Percentiles rank a stretch among this genome's conserved stretches.
Conservation (phyloP, 2,888 invertebrate genomes). For the Isoperla grammatica region DNA sequence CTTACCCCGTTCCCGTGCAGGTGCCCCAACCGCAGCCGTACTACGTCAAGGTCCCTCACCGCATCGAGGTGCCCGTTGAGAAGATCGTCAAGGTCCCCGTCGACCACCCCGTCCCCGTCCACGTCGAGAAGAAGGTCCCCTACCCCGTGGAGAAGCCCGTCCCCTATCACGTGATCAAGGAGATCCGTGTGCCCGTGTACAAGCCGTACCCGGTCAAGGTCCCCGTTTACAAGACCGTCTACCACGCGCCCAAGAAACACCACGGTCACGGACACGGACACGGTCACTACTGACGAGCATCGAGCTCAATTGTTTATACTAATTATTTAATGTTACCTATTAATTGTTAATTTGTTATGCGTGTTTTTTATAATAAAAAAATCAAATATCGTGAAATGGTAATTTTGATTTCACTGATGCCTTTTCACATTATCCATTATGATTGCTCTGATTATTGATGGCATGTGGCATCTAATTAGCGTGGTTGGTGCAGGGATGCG, state of each 20-base stretch:
- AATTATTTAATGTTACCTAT: background rate
- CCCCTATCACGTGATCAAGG: conserved; percentile 27
- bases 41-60: conserved; percentile 26
- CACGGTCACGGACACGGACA: conserved; percentile 17
- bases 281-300: background rate
- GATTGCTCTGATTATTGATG: too few species aligned
- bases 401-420: background rate
- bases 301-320: background rate
- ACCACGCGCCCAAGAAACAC: conserved; percentile 26
- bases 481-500: too few species aligned
- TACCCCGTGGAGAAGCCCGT: conserved; percentile 27
- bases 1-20: conserved; percentile 22
- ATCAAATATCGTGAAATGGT: too few species aligned
- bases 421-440: background rate
- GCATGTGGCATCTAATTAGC: too few species aligned
- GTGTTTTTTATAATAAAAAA: background rate
- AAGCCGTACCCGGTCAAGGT: conserved; percentile 30
- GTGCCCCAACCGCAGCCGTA: conserved; percentile 20
- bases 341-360: background rate
- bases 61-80: conserved; percentile 29
- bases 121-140: conserved; percentile 23
- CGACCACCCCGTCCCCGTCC: conserved; percentile 27
- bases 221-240: conserved; percentile 29
- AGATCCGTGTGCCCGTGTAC: conserved; percentile 29
- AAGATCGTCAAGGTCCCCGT: conserved; percentile 30